Base-by-base conservation (phyloP, 2,113 vertebrate genomes). In the Albula goreensis region DNA sequence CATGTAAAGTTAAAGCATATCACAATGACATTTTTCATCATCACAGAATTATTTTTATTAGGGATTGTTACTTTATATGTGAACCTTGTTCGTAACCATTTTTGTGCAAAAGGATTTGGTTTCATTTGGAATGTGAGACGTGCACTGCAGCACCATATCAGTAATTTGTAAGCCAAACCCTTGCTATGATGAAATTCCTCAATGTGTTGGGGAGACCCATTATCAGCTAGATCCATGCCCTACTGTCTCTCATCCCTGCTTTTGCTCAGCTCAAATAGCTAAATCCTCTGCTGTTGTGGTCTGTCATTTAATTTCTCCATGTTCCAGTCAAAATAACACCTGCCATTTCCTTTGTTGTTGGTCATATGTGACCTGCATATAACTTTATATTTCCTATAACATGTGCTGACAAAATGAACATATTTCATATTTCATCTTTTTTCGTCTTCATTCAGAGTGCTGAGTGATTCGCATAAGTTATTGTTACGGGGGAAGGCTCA, bases 401-500 rank as follows among this genome's bases (percentile, higher is more conserved):
- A 22, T n/a, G 22, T 9, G 22, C 22, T 8, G 4, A 4, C 19
- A 15, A 70, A 70, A 2, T 9, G 66, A 4, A 8, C 66, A 19
- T 19, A 13, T 31, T 31, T 25, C 66, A 9, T n/a, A 2, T 41
- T 4, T 50, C 51, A 12, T 82, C 53, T 53, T 60, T 31, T 82
- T 52, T 60, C 81, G 56, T 22, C 53, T 53, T n/a, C 53, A 31
- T 56, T 25, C 52, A 3, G 25, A 56, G 10, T 25, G 8, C 10
- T 13, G 31, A 41, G 31, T 19, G 31, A 84, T 84, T 74, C 74
- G 49, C 83, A 84, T 84, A 77, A 74, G n/a, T 60, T 84, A 84
- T 12, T 50, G 19, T 22, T 31, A 7, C 31, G 78, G 13, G 48
- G 50, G 25, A 31, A 66, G 49, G 48, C 15, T 8, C 9, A 41